A percentile compares a stretch with the other conserved stretches of the same genome.
phyloP scores from a whole-genome alignment of 2,888 invertebrate species.

The Dichetophora obliterata region DNA sequence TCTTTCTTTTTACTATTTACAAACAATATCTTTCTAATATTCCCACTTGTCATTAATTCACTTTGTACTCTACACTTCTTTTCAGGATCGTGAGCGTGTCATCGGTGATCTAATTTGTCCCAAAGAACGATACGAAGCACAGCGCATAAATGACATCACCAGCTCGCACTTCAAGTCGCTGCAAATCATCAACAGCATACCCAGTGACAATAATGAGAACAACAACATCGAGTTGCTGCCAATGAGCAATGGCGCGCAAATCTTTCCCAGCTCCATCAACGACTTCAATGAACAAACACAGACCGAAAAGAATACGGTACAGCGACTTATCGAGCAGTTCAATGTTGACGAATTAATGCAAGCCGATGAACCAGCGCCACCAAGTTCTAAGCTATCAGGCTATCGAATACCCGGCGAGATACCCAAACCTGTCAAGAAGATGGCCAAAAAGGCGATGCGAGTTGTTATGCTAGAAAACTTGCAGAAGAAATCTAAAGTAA shows the following conservation, averaged over 20 bases:
- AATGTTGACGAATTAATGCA: constrained; percentile 68
- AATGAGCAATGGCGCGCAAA: constrained; percentile 36
- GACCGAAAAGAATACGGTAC: constrained; percentile 59
- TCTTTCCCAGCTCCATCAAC: constrained; percentile 14
- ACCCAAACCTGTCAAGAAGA: constrained; percentile 65
- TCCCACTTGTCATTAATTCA: no score
- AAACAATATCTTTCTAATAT: no score
- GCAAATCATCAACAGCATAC: constrained; percentile 66
- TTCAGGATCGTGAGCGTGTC: constrained; percentile 65
- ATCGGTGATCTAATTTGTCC: constrained; percentile 63
- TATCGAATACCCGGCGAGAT: constrained; percentile 61
- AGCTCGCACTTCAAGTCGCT: constrained; percentile 67
- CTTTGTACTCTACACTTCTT: no score
- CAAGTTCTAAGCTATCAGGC: not conserved
- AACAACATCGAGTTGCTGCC: constrained; percentile 66
- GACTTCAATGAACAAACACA: constrained; percentile 54
- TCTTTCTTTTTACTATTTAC: no score
- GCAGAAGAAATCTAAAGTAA: constrained; percentile 40
- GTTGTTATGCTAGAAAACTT: constrained; percentile 44
- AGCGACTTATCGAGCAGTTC: constrained; percentile 62
- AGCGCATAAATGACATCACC: constrained; percentile 65
- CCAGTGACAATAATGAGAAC: constrained; percentile 67
- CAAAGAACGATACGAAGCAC: constrained; percentile 64
- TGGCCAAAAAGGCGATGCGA: constrained; percentile 58
- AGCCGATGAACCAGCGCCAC: constrained; percentile 59